Base-by-base conservation (phyloP, 2,797 vertebrate genomes). In the Bovichtus variegatus region DNA sequence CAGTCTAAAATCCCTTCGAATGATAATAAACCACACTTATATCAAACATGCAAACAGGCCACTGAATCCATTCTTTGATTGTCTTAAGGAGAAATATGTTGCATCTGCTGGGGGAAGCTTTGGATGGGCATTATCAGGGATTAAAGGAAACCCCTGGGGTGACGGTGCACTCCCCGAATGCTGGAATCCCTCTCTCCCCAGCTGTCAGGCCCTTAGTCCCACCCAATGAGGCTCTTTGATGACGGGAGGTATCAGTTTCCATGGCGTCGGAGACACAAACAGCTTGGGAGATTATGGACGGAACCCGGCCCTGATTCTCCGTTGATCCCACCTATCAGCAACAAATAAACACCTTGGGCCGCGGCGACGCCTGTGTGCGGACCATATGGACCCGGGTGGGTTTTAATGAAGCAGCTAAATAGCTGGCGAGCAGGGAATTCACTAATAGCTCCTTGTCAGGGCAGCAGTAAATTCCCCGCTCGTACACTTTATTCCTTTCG, bases 281-380 rank as follows among this genome's bases (percentile, higher is more conserved):
- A 93, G 87, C 75, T 84, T 40, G 78, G 71, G 82, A 93, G 93
- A 94, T 95, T 95, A 95, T 71, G 85, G 80, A 72, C 79, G 83
- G 91, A 93, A 93, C 92, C 82, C 88, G 38, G 91, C 78, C 88
- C 94, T 72, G 90, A 93, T 92, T 93, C 88, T 90, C 74, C 7
- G 77, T 61, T 93, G 91, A 94, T 94, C 93, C 93, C 79, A 78
- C 90, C 92, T 90, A 94, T 94, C 94, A 94, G 93, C 93, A 86
- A 92, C 93, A 94, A 93, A 95, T 95, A 94, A 96, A 95, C 95
- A 94, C 93, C 91, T 92, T 74, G 77, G 86, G 72, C 80, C 81
- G 75, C 81, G 76, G 86, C 87, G 55, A 65, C 55, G 87, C 80
- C 82, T 54, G 78, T 79, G 31, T 80, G 89, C 43, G 21, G 74